Percentiles rank a stretch among this genome's conserved stretches.
phyloP scores from a whole-genome alignment of 2,797 vertebrate species.

The Lophotriccus pileatus region DNA sequence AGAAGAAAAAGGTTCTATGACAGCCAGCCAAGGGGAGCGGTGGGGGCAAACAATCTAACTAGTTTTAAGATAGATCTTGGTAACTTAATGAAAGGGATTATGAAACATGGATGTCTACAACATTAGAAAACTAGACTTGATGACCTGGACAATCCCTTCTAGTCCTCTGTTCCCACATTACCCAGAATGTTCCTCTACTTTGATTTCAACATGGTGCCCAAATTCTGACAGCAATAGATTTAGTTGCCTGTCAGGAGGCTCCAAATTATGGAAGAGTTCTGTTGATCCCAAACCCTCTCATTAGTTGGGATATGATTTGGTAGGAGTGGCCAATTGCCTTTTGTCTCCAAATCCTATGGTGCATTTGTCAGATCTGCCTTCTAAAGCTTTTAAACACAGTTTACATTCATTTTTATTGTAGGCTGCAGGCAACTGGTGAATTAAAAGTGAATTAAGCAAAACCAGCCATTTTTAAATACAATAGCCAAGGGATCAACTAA shows the following conservation, averaged over 20 bases:
- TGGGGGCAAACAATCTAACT: slow-evolving; percentile 3
- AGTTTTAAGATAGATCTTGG: slow-evolving; percentile 55
- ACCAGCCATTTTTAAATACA: slow-evolving; percentile 14
- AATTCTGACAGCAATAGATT: slow-evolving; percentile 23
- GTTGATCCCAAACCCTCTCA: slow-evolving; percentile 30
- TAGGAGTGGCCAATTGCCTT: slow-evolving; percentile 29
- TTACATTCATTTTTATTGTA: slow-evolving; percentile 29
- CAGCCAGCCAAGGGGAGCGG: slow-evolving; percentile 35
- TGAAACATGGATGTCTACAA: slow-evolving; percentile 19
- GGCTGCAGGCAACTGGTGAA: neutral
- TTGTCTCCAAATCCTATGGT: slow-evolving; percentile 39
- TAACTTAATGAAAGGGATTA: slow-evolving; percentile 65
- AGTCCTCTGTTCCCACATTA: neutral
- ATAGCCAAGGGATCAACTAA: neutral
- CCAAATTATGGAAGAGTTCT: neutral
- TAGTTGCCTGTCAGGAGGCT: neutral
- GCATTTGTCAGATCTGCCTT: slow-evolving; percentile 48
- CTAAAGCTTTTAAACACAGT: slow-evolving; percentile 50
- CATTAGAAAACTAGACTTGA: neutral
- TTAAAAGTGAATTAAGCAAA: slow-evolving; percentile 35
- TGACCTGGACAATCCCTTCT: slow-evolving; percentile 3
- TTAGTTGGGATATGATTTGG: slow-evolving; percentile 52
- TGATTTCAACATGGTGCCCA: slow-evolving; percentile 7
- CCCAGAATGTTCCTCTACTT: slow-evolving; percentile 21
- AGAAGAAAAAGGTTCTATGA: slow-evolving; percentile 39